Evolutionary conservation across 2,888 invertebrate species (phyloP), one percentile per base, ranked within the genome.

Genomic region (Cosmorhoe ocellata): DNA sequence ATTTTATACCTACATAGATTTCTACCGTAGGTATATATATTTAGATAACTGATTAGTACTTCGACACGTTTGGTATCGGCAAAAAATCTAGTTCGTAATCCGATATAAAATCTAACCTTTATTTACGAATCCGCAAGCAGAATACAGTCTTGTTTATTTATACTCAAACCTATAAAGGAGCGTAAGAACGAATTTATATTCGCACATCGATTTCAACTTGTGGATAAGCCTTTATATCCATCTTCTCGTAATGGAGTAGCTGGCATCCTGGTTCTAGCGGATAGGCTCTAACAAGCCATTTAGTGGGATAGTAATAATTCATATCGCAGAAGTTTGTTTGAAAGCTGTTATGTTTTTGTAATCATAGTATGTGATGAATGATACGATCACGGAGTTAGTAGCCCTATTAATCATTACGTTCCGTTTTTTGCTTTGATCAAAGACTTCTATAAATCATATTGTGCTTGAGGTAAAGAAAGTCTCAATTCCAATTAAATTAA

Each of bases 171-270:
- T 5, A 18, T 18, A n/a, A 18, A 18, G 18, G 18, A 18, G 18
- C 18, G 18, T 18, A n/a, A n/a, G 2, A 4, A 24, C 24, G 24
- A 24, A 24, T 24, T 24, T 5, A 18, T 18, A 18, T 6, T 24
- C 24, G 24, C 24, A 24, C 24, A 7, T 9, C 4, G 33, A 7
- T 33, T 33, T 3, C 1, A 22, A 9, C 22, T 9, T 24, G 8
- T 12, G 9, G 31, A 24, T 13, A 28, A 30, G 47, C 13, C 36
- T 41, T 41, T 76, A 77, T 72, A 74, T 70, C 67, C 70, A 67
- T 69, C 68, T 66, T 67, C 69, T 69, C 76, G 80, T 86, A 84
- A 82, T 79, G 66, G 74, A 77, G 81, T 75, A 81, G 74, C 74
- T 68, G 64, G 37, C 60, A 63, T 65, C 63, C 63, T 60, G 61